A percentile compares a stretch with the other conserved stretches of the same genome.
Conservation (phyloP, 2,797 vertebrate genomes). For the Neomorphus geoffroyi region DNA sequence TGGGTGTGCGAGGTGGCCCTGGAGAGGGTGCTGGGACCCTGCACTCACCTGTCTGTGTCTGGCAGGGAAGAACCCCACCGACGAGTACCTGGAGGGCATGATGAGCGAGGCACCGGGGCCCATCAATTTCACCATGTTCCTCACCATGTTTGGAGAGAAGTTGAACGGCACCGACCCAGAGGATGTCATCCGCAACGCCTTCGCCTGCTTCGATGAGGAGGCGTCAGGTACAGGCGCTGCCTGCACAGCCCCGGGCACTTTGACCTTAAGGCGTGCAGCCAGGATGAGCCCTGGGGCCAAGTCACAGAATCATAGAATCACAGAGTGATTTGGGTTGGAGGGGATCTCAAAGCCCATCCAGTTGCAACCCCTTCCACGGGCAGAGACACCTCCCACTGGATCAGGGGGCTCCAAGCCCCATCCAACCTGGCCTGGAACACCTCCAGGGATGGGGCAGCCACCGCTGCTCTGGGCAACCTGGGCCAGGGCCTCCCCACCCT, state of each 20-base stretch:
- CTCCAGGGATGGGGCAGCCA: no score
- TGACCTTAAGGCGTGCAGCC: rapidly evolving
- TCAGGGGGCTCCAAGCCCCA: no score
- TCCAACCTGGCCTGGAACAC: no score
- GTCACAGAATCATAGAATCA: no score
- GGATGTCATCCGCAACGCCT: conserved; percentile 97
- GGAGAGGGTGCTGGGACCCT: neutral
- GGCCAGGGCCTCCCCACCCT: no score
- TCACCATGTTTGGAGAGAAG: conserved; percentile 98
- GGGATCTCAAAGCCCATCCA: no score
- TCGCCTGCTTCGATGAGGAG: conserved; percentile 98
- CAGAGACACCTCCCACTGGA: no score
- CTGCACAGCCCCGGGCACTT: neutral
- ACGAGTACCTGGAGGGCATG: conserved; percentile 98
- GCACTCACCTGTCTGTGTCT: neutral
- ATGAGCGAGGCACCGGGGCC: conserved; percentile 98
- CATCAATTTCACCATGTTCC: conserved; percentile 99
- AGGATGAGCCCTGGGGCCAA: rapidly evolving
- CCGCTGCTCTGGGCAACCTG: no score
- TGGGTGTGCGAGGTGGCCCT: neutral
- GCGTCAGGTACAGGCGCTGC: conserved; percentile 82
- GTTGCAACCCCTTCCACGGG: no score
- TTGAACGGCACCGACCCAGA: conserved; percentile 97
- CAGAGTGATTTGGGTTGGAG: no score
- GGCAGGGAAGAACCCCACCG: conserved; percentile 95